These are phyloP conservation scores for Hipposideros armiger DNA, from an alignment of 2,113 vertebrate genomes.

Conservation along the genomic window DNA sequence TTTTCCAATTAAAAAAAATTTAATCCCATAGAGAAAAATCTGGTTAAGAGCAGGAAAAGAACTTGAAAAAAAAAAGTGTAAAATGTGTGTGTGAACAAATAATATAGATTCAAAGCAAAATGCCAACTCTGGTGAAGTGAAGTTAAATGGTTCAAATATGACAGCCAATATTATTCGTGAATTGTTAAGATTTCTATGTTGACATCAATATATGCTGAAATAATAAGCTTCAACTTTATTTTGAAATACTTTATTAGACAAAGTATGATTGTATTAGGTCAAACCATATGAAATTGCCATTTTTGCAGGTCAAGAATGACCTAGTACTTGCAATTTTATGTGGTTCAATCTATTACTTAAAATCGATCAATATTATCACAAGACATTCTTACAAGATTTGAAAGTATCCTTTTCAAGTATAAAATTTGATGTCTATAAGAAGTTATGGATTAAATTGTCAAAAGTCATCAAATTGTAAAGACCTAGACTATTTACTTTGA, in stretches of 20 bases:
- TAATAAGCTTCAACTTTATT: not conserved
- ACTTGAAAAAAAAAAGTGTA: too few species aligned
- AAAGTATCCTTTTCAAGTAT: slow-evolving; percentile 40
- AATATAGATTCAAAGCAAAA: not conserved
- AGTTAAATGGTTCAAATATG: not conserved
- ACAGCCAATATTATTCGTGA: not conserved
- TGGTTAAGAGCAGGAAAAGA: too few species aligned
- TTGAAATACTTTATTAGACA: slow-evolving; percentile 2
- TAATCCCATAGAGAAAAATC: too few species aligned
- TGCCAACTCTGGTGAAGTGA: slow-evolving; percentile 18
- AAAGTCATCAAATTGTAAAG: not conserved
- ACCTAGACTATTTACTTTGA: not conserved
- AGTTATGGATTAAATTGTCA: not conserved
- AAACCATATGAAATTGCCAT: not conserved
- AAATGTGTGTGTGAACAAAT: not conserved
- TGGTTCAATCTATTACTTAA: not conserved
- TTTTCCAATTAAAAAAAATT: too few species aligned
- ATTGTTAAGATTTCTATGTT: not conserved
- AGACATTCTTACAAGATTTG: slow-evolving; percentile 10
- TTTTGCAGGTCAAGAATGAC: not conserved
- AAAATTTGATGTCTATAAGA: slow-evolving; percentile 24
- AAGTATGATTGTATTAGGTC: not conserved
- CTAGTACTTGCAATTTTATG: not conserved
- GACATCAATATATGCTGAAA: not conserved
- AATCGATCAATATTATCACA: not conserved